Evolutionary conservation across 1,140 invertebrate species (phyloP).

Genomic region (Helicorthomorpha holstii): DNA sequence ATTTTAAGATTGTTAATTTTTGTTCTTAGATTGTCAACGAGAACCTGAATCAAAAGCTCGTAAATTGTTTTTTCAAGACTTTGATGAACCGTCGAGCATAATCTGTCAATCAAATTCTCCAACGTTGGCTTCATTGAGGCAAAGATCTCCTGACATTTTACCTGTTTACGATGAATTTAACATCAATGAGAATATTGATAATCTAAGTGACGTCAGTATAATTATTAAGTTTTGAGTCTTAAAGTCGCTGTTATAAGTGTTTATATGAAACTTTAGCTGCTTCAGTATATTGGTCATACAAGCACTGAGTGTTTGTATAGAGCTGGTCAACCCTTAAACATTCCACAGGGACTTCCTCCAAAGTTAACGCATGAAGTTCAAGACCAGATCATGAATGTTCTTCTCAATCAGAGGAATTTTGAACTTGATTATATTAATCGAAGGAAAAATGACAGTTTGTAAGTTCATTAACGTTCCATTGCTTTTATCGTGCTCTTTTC

Average conservation of each 20-base stretch:
- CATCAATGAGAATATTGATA: too few species aligned
- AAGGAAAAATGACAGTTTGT: not conserved
- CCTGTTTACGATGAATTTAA: too few species aligned
- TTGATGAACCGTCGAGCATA: too few species aligned
- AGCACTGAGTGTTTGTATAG: conserved; percentile 75
- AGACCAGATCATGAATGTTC: conserved; percentile 63
- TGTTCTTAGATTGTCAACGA: too few species aligned
- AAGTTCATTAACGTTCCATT: too few species aligned
- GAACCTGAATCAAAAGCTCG: not conserved
- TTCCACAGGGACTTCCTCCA: conserved; percentile 38
- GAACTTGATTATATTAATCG: conserved; percentile 44
- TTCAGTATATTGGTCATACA: conserved; percentile 77
- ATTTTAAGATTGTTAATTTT: too few species aligned
- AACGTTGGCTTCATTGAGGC: too few species aligned
- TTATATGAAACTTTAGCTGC: conserved; percentile 35
- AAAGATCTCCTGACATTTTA: too few species aligned
- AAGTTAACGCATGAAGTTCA: conserved; percentile 49
- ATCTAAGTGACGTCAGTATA: too few species aligned
- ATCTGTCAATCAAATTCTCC: too few species aligned
- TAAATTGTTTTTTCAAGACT: conserved; percentile 12
- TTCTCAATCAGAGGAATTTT: conserved; percentile 57
- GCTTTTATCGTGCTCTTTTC: too few species aligned
- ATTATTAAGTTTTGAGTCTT: conserved; percentile 5
- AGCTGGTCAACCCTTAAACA: conserved; percentile 47
- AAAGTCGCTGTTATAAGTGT: conserved; percentile 1